Base-by-base conservation (phyloP, 2,113 vertebrate genomes). In the Ranitomeya imitator region DNA sequence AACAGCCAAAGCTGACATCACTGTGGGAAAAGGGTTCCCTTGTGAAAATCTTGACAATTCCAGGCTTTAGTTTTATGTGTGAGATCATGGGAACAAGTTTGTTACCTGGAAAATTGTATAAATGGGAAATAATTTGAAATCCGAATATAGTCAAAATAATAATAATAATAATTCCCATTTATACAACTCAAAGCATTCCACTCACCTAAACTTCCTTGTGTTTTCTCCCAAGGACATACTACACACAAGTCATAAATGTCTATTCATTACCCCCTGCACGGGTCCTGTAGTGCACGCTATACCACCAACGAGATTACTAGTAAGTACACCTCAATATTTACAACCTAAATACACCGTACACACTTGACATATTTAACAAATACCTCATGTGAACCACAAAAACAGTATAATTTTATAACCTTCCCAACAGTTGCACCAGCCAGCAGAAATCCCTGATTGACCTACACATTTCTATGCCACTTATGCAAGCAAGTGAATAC, bases 31-130 rank as follows among this genome's bases (percentile, higher is more conserved):
- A 45, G 59, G 26, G n/a, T 63, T 19, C 60, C 60, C 51, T 51
- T 83, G 60, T 7, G 15, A 61, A 65, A 63, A 52, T 65, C 80
- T 83, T 21, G 26, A 23, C 0, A 61, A 83, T 51, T 21, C 11
- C 80, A 65, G 31, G 60, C 37, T 23, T n/a, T 79, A 45, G 45
- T 60, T 9, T 65, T 51, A 11, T 45, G 13, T 21, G 57, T 51
- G 60, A 65, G 16, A 19, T 51, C 59, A 65, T 65, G 10, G n/a
- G 23, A 63, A 11, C 60, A n/a, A 83, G 80, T 19, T 65, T 45
- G 15, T 37, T 65, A 83, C 60, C 80, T 65, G 37, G n/a, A 63
- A 63, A 65, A 63, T 21, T 63, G 31, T 51, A 83, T 37, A 83
- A 82, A 63, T 31, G 59, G 59, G 31, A 61, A 82, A 51, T 12